Percentiles rank a stretch among this genome's conserved stretches.
phyloP scores from a whole-genome alignment of 1,140 invertebrate genomes.

The Bilobella aurantiaca region DNA sequence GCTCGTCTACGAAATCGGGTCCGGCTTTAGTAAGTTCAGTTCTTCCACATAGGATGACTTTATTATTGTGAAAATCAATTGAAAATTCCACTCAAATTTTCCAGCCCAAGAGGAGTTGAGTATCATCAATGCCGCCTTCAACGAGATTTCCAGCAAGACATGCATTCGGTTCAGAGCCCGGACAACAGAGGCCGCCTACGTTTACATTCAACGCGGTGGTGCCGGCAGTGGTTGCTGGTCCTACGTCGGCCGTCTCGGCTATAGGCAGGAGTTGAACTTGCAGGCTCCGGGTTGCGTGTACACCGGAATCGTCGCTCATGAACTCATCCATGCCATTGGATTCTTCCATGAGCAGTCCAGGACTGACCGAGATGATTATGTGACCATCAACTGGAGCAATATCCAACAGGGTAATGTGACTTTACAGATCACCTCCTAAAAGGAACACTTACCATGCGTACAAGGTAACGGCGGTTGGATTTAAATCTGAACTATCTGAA shows the following conservation, averaged over 20 bases:
- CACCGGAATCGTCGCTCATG: conserved; percentile 25
- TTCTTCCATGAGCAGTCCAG: conserved; percentile 33
- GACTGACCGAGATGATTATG: conserved; percentile 30
- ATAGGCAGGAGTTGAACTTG: neutral
- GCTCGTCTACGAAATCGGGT: too few relatives aligned
- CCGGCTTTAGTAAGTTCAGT: too few relatives aligned
- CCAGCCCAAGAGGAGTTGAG: too few relatives aligned
- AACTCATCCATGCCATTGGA: conserved; percentile 29
- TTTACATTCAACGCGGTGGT: conserved; percentile 20
- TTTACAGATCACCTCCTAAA: too few relatives aligned
- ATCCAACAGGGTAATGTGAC: conserved; percentile 37
- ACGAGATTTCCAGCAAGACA: too few relatives aligned
- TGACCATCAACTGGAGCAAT: conserved; percentile 18
- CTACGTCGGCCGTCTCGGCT: conserved; percentile 22
- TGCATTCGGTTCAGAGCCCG: too few relatives aligned
- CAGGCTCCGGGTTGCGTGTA: neutral
- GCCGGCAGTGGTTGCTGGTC: conserved; percentile 20
- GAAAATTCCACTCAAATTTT: too few relatives aligned
- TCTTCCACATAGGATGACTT: too few relatives aligned
- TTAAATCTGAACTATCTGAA: neutral
- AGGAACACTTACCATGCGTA: neutral
- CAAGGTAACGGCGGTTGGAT: neutral
- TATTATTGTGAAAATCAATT: too few relatives aligned
- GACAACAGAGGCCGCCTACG: conserved; percentile 23
- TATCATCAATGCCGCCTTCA: too few relatives aligned